phyloP scores from a whole-genome alignment of 1,140 invertebrate genomes.

The Pectinophora gossypiella region DNA sequence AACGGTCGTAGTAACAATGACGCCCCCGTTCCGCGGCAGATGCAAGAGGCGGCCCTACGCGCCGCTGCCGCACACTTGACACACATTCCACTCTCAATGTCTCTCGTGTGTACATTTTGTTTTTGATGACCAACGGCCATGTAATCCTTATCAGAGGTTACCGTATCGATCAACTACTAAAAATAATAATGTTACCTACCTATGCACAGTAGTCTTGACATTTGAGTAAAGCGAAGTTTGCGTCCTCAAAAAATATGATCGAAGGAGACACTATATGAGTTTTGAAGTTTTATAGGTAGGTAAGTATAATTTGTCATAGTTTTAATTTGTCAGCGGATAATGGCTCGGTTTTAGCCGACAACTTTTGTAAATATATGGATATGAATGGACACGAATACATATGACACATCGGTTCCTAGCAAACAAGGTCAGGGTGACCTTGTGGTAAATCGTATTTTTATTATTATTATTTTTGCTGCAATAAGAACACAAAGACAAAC shows the following conservation, averaged over 20 bases:
- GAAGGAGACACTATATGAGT: no score
- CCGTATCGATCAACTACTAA: neutral
- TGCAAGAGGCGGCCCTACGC: constrained; percentile 27
- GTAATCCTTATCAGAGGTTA: constrained; percentile 2
- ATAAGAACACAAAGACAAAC: constrained; percentile 57
- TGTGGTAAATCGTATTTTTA: constrained; percentile 57
- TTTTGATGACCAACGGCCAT: constrained; percentile 10
- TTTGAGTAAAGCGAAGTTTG: no score
- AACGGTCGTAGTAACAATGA: constrained; percentile 47
- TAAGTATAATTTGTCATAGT: no score
- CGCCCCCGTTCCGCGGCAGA: constrained; percentile 46
- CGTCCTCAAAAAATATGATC: no score
- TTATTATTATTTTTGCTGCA: constrained; percentile 61
- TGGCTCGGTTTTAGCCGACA: no score
- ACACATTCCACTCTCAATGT: constrained; percentile 56
- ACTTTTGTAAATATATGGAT: constrained; percentile 16
- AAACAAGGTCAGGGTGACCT: constrained; percentile 66
- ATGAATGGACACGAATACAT: constrained; percentile 18
- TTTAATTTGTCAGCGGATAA: no score
- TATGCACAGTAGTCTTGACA: neutral
- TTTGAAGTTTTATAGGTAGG: no score
- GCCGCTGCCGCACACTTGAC: constrained; percentile 54
- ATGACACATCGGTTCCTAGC: constrained; percentile 60
- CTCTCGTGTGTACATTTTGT: constrained; percentile 39
- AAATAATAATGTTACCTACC: neutral